Evolutionary conservation across 2,113 vertebrate genomes (phyloP), one percentile per base, ranked within the genome.

Genomic region (Podarcis cretensis): DNA sequence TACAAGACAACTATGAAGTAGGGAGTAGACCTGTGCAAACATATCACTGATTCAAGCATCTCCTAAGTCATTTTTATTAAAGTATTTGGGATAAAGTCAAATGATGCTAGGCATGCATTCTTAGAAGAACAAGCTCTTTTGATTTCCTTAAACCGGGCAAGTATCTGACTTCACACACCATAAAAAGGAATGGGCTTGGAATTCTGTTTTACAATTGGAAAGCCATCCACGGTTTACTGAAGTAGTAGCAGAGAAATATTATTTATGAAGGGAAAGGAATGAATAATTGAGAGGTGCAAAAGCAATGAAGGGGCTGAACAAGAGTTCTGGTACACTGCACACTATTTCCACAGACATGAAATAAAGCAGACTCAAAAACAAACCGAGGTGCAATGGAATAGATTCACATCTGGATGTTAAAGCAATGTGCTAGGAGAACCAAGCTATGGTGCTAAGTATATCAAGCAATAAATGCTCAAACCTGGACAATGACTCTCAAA

Each of bases 141-240:
- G 48, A 13, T 81, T 74, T 30, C 6, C 54, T 63, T 32, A 75
- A 37, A 63, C n/a, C 3, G 66, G 30, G 27, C 23, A 83, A 59
- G 5, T 32, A 27, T 74, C 54, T 48, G 37, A 40, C 85, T 73
- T 69, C 59, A 13, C 25, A 32, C 21, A 18, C 57, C 57, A 83
- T 73, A 84, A 81, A 85, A 69, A 57, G 57, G 5, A 63, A 81
- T 6, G 13, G 23, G 43, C 63, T 37, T 57, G 16, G 23, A 4
- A 32, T 23, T 32, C 54, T 73, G 65, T 69, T 87, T 78, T 54
- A 14, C 10, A 73, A 18, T 48, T n/a, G 5, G 14, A 83, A 90
- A 90, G 63, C 48, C 74, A 78, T n/a, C 20, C 89, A 87, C 30
- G n/a, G 79, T 25, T 77, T n/a, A 83, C 84, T 20, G 25, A 86